phyloP scores from a whole-genome alignment of 2,888 invertebrate genomes.

The Tetanocera ferruginea region DNA sequence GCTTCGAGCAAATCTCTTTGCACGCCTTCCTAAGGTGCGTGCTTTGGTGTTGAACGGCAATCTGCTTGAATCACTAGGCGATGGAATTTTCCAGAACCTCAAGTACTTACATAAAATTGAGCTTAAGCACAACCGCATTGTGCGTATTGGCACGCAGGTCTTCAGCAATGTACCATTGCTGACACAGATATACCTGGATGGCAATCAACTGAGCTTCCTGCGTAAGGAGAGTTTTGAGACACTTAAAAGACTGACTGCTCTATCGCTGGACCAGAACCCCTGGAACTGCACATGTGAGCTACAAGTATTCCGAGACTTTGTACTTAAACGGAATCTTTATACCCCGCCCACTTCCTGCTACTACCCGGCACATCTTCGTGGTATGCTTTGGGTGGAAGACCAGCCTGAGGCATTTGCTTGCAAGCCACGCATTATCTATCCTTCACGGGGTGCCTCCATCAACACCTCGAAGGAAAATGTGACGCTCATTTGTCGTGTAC shows the following conservation, averaged over 20 bases:
- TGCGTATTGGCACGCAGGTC: slow-evolving; percentile 77
- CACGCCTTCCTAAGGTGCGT: slow-evolving; percentile 78
- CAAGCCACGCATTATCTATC: slow-evolving; percentile 80
- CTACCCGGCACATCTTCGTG: slow-evolving; percentile 78
- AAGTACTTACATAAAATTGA: slow-evolving; percentile 82
- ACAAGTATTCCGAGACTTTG: slow-evolving; percentile 83
- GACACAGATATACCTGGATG: slow-evolving; percentile 78
- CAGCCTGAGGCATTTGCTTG: slow-evolving; percentile 84
- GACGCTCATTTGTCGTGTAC: slow-evolving; percentile 81
- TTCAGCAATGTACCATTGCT: slow-evolving; percentile 80
- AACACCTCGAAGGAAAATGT: slow-evolving; percentile 78
- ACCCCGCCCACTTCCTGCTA: slow-evolving; percentile 81
- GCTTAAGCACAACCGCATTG: slow-evolving; percentile 80
- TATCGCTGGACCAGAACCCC: slow-evolving; percentile 84
- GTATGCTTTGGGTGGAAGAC: slow-evolving; percentile 79
- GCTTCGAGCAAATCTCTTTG: slow-evolving; percentile 79
- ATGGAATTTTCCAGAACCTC: slow-evolving; percentile 81
- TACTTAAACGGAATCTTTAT: slow-evolving; percentile 80
- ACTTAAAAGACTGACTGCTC: slow-evolving; percentile 78
- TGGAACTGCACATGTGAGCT: slow-evolving; percentile 91
- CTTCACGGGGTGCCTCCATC: slow-evolving; percentile 73
- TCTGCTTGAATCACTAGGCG: slow-evolving; percentile 78
- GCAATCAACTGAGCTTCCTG: slow-evolving; percentile 80
- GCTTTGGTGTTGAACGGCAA: slow-evolving; percentile 82
- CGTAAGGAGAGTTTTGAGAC: slow-evolving; percentile 76